Evolutionary conservation across 2,888 invertebrate genomes (phyloP).

Genomic region (Listrodromus nycthemerus): DNA sequence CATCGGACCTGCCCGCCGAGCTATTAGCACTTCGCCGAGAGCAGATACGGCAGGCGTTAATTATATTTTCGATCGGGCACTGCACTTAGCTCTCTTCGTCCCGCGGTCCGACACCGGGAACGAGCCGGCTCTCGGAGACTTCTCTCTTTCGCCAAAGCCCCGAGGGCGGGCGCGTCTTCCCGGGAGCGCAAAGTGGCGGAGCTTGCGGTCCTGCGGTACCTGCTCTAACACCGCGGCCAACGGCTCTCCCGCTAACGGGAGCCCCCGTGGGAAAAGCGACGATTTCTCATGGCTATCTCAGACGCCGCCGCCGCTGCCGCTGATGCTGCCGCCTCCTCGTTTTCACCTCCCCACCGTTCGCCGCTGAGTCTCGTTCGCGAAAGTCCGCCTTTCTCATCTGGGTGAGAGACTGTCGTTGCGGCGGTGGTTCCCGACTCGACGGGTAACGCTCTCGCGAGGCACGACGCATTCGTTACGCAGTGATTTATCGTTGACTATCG

Average conservation of each 20-base stretch:
- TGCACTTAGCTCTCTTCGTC: not conserved
- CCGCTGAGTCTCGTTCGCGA: constrained; percentile 13
- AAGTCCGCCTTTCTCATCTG: constrained; percentile 10
- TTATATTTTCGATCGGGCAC: constrained; percentile 63
- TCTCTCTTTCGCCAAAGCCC: constrained; percentile 25
- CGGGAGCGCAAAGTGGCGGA: constrained; percentile 62
- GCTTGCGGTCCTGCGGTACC: constrained; percentile 60
- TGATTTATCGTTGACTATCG: constrained; percentile 66
- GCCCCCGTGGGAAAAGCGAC: constrained; percentile 70
- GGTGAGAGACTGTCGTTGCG: constrained; percentile 41
- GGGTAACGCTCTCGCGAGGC: too few species aligned
- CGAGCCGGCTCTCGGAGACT: not conserved
- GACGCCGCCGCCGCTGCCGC: constrained; percentile 25
- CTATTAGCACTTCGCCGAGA: constrained; percentile 59
- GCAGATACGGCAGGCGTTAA: constrained; percentile 56
- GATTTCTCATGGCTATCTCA: constrained; percentile 65
- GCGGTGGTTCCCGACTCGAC: constrained; percentile 61
- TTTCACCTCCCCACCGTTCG: constrained; percentile 11
- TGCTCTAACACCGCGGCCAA: constrained; percentile 55
- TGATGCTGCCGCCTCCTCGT: not conserved
- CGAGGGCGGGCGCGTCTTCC: constrained; percentile 36
- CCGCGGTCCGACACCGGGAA: constrained; percentile 39
- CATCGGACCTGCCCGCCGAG: constrained; percentile 62
- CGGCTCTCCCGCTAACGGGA: constrained; percentile 66
- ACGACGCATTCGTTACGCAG: constrained; percentile 67